phyloP scores from a whole-genome alignment of 1,140 invertebrate genomes.

The Asbolus verrucosus region DNA sequence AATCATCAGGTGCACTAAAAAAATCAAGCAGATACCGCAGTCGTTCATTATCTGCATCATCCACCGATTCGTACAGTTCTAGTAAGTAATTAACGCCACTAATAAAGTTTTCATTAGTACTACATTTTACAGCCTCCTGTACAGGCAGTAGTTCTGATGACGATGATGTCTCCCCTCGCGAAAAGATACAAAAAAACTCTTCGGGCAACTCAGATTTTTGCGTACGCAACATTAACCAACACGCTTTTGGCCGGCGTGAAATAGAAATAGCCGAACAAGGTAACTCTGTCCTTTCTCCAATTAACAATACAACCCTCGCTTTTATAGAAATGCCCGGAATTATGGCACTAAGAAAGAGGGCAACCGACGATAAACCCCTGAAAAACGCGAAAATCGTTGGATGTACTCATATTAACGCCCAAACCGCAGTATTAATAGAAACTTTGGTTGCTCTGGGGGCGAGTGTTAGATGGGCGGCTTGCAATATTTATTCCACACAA shows the following conservation, averaged over 20 bases:
- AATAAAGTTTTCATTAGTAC: neutral
- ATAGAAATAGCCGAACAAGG: slow-evolving; percentile 99
- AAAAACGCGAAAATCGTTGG: slow-evolving; percentile 97
- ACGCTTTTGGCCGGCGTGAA: slow-evolving; percentile 93
- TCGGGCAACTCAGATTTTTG: slow-evolving; percentile 89
- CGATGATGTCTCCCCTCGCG: slow-evolving; percentile 86
- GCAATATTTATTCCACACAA: slow-evolving; percentile 99
- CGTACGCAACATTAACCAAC: slow-evolving; percentile 90
- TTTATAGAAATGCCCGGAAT: slow-evolving; percentile 96
- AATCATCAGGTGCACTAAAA: slow-evolving; percentile 80
- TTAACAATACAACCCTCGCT: neutral
- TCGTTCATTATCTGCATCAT: slow-evolving; percentile 91
- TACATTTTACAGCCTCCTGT: slow-evolving; percentile 78
- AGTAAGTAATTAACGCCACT: slow-evolving; percentile 68
- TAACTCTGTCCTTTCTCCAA: slow-evolving; percentile 56
- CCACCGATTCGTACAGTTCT: slow-evolving; percentile 93
- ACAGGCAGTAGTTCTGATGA: slow-evolving; percentile 90
- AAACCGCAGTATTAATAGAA: slow-evolving; percentile 96
- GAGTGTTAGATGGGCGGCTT: slow-evolving; percentile 94
- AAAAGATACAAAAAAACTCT: slow-evolving; percentile 86
- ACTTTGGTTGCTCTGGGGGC: slow-evolving; percentile 92
- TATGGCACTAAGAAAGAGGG: slow-evolving; percentile 91
- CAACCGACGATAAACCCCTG: slow-evolving; percentile 92
- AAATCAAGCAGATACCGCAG: slow-evolving; percentile 88
- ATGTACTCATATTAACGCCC: slow-evolving; percentile 98